Percentiles rank a stretch among this genome's conserved stretches.
These are phyloP conservation scores for Dryadula phaetusa DNA, from an alignment of 2,888 invertebrate species.

Conservation along the genomic window DNA sequence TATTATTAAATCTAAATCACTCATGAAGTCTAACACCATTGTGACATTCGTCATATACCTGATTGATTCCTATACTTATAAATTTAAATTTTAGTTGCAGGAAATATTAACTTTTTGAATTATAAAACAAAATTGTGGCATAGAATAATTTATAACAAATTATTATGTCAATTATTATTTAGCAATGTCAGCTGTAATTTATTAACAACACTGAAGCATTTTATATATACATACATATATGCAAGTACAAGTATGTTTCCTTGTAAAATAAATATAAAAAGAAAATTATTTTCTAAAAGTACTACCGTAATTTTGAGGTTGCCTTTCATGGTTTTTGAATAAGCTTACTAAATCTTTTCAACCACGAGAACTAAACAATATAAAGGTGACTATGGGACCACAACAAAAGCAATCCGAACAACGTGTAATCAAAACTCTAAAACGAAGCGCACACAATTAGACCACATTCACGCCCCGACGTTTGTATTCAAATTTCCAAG, in stretches of 20 bases:
- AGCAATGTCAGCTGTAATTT: too few relatives aligned
- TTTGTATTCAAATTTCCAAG: constrained; percentile 75
- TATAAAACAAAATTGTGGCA: too few relatives aligned
- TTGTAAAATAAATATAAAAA: background rate
- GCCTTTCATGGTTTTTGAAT: constrained; percentile 6
- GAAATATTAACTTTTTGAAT: too few relatives aligned
- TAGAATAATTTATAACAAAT: too few relatives aligned
- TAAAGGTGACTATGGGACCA: constrained; percentile 40
- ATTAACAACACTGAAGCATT: background rate
- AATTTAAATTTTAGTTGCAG: too few relatives aligned
- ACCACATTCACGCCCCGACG: constrained; percentile 70
- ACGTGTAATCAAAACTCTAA: constrained; percentile 73
- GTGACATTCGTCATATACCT: too few relatives aligned
- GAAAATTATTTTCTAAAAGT: background rate
- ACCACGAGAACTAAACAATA: constrained; percentile 35
- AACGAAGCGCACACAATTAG: constrained; percentile 70
- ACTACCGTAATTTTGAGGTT: background rate
- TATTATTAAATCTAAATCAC: too few relatives aligned
- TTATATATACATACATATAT: background rate
- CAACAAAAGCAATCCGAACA: constrained; percentile 71
- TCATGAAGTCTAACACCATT: too few relatives aligned
- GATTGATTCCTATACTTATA: too few relatives aligned
- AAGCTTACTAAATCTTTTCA: constrained; percentile 12
- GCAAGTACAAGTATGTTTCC: background rate
- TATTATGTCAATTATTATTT: too few relatives aligned